phyloP scores from a whole-genome alignment of 2,113 vertebrate genomes.

The Amazona guildingii region DNA sequence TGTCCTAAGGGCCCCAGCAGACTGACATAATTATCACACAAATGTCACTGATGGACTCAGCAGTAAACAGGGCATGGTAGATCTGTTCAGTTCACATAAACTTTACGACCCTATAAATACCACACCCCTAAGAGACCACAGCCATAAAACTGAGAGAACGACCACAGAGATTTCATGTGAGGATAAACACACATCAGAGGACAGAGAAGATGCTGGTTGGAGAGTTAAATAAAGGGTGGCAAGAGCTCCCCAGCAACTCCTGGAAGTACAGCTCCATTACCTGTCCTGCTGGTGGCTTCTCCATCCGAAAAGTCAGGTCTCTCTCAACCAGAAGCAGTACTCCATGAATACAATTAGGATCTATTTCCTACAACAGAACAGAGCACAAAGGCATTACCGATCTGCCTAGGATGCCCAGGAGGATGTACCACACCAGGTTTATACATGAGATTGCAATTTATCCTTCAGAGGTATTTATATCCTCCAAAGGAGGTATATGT shows the following conservation, averaged over 20 bases:
- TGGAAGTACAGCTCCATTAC: constrained; percentile 58
- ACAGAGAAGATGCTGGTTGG: not conserved
- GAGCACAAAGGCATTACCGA: not conserved
- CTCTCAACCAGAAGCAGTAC: constrained; percentile 82
- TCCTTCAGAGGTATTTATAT: not conserved
- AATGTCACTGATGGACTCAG: not conserved
- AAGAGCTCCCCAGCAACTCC: not conserved
- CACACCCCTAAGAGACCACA: not conserved
- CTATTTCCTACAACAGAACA: constrained; percentile 62
- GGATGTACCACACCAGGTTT: not conserved
- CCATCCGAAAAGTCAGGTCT: constrained; percentile 72
- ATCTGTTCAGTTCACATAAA: not conserved
- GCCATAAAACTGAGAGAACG: not conserved
- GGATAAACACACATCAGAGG: not conserved
- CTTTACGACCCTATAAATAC: not conserved
- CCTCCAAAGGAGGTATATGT: not conserved
- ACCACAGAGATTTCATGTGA: not conserved
- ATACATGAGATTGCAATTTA: not conserved
- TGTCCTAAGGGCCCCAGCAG: not conserved
- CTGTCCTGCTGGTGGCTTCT: constrained; percentile 78
- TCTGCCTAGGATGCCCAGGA: not conserved
- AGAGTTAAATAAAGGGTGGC: not conserved
- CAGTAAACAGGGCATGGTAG: not conserved
- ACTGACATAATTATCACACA: not conserved
- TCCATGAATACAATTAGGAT: constrained; percentile 79